Evolutionary conservation across 1,140 invertebrate species (phyloP).

Genomic region (Eumeta japonica): DNA sequence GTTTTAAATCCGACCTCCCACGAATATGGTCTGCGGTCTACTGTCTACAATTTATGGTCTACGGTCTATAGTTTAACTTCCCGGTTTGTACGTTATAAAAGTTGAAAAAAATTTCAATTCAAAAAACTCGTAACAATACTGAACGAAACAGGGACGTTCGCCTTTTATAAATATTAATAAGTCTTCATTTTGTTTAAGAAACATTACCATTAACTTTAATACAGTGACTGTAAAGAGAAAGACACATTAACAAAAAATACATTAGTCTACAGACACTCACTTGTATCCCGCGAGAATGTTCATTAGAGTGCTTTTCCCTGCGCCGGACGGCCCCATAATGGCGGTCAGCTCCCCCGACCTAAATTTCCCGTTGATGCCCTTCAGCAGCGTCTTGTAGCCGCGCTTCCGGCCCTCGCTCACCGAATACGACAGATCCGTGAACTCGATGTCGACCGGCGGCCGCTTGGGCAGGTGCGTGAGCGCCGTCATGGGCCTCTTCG

Average conservation of each 20-base stretch:
- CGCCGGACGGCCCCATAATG: slow-evolving; percentile 92
- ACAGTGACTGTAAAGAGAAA: too few species aligned
- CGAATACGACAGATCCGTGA: slow-evolving; percentile 79
- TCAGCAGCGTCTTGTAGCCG: slow-evolving; percentile 79
- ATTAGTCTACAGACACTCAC: slow-evolving; percentile 59
- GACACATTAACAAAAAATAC: slow-evolving; percentile 2
- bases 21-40: too few species aligned
- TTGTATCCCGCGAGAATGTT: slow-evolving; percentile 88
- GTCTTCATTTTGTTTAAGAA: too few species aligned
- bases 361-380: slow-evolving; percentile 83
- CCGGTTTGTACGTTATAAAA: too few species aligned
- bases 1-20: too few species aligned
- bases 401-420: slow-evolving; percentile 78
- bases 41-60: too few species aligned
- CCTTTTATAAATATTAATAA: too few species aligned
- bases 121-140: too few species aligned
- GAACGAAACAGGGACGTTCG: too few species aligned
- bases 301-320: slow-evolving; percentile 90
- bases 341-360: slow-evolving; percentile 78
- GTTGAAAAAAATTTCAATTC: too few species aligned
- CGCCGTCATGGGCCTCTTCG: slow-evolving; percentile 61
- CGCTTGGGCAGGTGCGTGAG: slow-evolving; percentile 77
- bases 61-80: too few species aligned
- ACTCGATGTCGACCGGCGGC: slow-evolving; percentile 85
- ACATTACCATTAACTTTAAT: too few species aligned